Conservation (phyloP, 2,888 invertebrate species). For the Drosophila meridionalis region DNA sequence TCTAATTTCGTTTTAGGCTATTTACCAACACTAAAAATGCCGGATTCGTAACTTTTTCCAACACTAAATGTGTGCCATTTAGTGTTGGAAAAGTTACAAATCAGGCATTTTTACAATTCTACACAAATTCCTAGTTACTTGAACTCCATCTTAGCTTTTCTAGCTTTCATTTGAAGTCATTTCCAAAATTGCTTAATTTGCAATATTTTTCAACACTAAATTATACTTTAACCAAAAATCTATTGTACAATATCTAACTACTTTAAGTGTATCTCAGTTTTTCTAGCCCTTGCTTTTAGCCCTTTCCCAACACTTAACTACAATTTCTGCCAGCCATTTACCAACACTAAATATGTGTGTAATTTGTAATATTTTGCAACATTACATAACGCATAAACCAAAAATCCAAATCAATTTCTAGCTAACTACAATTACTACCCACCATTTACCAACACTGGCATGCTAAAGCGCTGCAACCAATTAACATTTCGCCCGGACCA, state of each 20-base stretch:
- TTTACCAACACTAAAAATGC: background rate
- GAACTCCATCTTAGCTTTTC: background rate
- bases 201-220: too few relatives aligned
- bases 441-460: constrained; percentile 5
- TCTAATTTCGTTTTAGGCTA: background rate
- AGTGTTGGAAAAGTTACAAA: too few relatives aligned
- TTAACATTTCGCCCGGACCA: constrained; percentile 21
- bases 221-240: too few relatives aligned
- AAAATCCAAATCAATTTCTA: too few relatives aligned
- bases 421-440: too few relatives aligned
- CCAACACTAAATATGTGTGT: background rate
- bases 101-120: too few relatives aligned
- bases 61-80: background rate
- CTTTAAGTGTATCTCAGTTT: background rate
- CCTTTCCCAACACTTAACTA: constrained; percentile 1
- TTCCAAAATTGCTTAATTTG: too few relatives aligned
- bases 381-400: too few relatives aligned
- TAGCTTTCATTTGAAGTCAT: background rate
- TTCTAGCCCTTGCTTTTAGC: background rate
- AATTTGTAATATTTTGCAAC: too few relatives aligned
- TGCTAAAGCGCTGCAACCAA: constrained; percentile 1
- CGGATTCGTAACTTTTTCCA: background rate
- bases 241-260: background rate
- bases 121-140: background rate
- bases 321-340: background rate